Evolutionary conservation across 1,140 invertebrate genomes (phyloP), one percentile per base, ranked within the genome.

Genomic region (Bombus polaris): DNA sequence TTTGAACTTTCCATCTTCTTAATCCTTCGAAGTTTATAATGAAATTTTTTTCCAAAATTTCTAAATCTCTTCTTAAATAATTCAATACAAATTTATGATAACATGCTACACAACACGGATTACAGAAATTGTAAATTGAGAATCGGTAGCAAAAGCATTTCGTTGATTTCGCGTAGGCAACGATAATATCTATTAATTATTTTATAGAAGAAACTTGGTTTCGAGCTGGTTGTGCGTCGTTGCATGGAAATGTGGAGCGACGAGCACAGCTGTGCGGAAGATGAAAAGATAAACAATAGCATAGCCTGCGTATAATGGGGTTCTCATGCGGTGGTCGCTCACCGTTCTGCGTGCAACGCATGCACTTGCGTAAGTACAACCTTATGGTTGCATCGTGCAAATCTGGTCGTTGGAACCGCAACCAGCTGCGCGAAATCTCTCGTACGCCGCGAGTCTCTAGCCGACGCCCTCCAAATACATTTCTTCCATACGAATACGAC

Each of bases 251-350:
- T 42, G 47, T 8, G 32, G 18, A 44, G 35, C 44, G 78, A 10
- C 25, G 44, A 28, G 32, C 22, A 42, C 65, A 65, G 44, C 59
- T 28, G 57, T 57, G 37, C 22, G 62, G 22, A 47, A 70, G 78
- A 72, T 72, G 66, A 37, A 32, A 42, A 81, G 79, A 81, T 81
- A 81, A 47, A 81, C 66, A 70, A 70, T 25, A 80, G 42, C 28
- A 70, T 25, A 80, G 42, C 18, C 22, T 10, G 68, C 68, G 10
- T n/a, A 12, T n/a, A n/a, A 62, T n/a, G 68, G 22, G 18, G 68
- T 72, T 81, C 66, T 81, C 79, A 70, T 15, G 28, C 68, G 28
- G 1, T 57, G 47, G 47, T 53, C 18, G 47, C 18, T 53, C 47
- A 53, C 47, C 47, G 47, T 22, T 53, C 35, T 15, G 62, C 44